Base-by-base conservation (phyloP, 2,113 vertebrate species). In the Ammodytes dubius region DNA sequence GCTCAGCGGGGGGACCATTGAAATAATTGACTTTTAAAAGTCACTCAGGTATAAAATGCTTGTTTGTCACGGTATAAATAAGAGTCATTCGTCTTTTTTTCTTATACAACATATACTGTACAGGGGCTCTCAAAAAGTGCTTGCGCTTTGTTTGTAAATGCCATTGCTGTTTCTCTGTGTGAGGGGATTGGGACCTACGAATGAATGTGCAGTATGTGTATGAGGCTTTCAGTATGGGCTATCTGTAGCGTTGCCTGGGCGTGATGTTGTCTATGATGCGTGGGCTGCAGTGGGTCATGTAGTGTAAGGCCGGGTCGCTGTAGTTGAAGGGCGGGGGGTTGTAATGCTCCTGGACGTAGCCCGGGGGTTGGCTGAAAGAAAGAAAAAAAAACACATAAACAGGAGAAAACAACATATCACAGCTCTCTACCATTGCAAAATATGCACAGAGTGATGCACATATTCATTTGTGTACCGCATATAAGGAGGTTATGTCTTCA, bases 221-320 rank as follows among this genome's bases (percentile, higher is more conserved):
- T 49, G 59, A 54, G 50, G 1, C 47, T 74, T 27, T 74, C 8
- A 56, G 11, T 37, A 2, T 3, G 59, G 52, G 71, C 69, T 92
- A 94, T 91, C 87, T 74, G 59, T 37, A 8, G 37, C 58, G 83
- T n/a, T 88, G 92, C 45, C 82, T 76, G 47, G 90, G 87, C 13
- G 74, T 65, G 78, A 92, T 63, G 85, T 86, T 74, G 83, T 94
- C 92, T 49, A 94, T 83, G 77, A 93, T 74, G 58, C 93, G 90
- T 3, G 95, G 95, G 78, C 94, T 94, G 83, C 85, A 82, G 92
- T 96, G 96, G 69, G 87, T 94, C 1, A 86, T 91, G 89, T 96
- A 96, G 8, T 93, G 93, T 61, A 95, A 89, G 14, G 94, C 85
- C 0, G 95, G 95, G 77, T 95, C 94, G 0, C 88, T 76, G 69